These are phyloP conservation scores for Chionomys nivalis DNA, from an alignment of 2,113 vertebrate genomes.

Conservation along the genomic window DNA sequence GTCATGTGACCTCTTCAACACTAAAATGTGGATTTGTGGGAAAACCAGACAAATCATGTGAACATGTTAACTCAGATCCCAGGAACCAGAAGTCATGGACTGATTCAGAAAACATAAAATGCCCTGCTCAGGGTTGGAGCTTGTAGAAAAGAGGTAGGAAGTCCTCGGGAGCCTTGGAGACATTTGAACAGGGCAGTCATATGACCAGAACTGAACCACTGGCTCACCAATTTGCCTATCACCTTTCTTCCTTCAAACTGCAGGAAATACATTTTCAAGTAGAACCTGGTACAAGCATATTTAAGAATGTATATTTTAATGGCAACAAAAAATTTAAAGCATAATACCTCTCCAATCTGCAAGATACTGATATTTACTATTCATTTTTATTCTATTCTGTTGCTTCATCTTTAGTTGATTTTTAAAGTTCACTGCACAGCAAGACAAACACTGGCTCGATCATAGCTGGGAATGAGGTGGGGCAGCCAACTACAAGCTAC, in stretches of 20 bases:
- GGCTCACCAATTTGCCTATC: neutral
- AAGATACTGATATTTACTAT: neutral
- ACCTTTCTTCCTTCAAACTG: neutral
- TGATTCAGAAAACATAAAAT: neutral
- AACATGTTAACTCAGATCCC: neutral
- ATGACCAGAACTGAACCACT: neutral
- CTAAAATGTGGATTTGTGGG: neutral
- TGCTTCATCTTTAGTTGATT: conserved; percentile 20
- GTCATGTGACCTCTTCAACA: neutral
- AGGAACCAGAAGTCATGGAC: neutral
- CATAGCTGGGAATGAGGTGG: neutral
- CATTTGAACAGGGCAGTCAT: neutral
- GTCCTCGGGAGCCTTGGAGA: neutral
- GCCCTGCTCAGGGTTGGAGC: neutral
- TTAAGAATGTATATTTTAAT: conserved; percentile 2
- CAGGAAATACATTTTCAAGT: conserved; percentile 17
- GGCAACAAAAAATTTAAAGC: neutral
- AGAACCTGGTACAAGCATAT: neutral
- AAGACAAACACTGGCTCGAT: conserved; percentile 29
- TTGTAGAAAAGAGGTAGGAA: neutral
- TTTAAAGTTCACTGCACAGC: neutral
- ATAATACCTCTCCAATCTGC: neutral
- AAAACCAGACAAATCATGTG: neutral
- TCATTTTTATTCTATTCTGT: neutral
- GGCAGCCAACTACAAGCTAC: neutral